Percentiles rank a stretch among this genome's conserved stretches.
Conservation (phyloP, 2,113 vertebrate species). For the Dicaeum eximium region DNA sequence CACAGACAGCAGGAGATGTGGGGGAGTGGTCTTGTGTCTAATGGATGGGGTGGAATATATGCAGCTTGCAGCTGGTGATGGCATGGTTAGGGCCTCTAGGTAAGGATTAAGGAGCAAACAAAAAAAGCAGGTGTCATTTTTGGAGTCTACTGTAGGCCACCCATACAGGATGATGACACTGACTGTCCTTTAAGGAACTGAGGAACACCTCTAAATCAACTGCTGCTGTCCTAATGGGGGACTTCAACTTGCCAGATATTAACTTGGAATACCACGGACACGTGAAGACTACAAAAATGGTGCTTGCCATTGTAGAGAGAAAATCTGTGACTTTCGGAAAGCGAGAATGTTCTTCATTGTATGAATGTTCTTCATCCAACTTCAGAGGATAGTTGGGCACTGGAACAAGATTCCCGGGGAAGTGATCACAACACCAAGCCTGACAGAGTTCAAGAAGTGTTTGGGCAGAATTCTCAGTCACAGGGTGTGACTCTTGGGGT, state of each 20-base stretch:
- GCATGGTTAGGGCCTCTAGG: not conserved
- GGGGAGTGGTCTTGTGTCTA: accelerated
- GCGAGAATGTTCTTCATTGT: not conserved
- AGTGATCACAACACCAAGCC: not conserved
- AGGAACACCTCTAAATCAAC: not conserved
- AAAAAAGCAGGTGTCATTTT: not conserved
- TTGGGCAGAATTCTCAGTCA: not conserved
- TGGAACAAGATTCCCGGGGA: not conserved
- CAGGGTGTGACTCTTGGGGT: not conserved
- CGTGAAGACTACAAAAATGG: not conserved
- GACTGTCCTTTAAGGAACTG: not conserved
- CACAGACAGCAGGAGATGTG: not conserved
- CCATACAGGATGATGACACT: no score
- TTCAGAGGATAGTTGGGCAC: not conserved
- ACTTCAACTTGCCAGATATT: not conserved
- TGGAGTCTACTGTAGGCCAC: not conserved
- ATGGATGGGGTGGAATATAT: not conserved
- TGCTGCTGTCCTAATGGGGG: not conserved
- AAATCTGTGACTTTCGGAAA: not conserved
- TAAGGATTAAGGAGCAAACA: not conserved
- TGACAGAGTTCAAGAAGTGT: not conserved
- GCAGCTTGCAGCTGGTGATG: not conserved
- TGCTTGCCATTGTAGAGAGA: not conserved
- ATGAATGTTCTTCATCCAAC: not conserved
- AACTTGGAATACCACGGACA: not conserved